Percentiles rank a stretch among this genome's conserved stretches.
Evolutionary conservation across 2,113 vertebrate genomes (phyloP).

Genomic region (Pithys albifrons): DNA sequence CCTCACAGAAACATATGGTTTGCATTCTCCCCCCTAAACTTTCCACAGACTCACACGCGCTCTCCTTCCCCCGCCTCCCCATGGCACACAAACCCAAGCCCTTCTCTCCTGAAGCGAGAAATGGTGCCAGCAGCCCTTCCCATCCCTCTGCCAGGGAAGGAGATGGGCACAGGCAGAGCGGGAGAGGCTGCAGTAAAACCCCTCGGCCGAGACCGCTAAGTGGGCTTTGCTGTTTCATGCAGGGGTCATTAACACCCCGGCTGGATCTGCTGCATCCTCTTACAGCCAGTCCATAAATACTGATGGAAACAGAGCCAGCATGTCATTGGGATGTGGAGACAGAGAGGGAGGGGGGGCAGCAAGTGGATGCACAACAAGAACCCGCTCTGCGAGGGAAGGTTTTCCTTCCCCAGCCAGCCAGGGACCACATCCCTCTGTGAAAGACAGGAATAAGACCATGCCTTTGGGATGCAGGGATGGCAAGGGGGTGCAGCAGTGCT

Average conservation of each 20-base stretch:
- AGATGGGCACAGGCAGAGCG: background rate
- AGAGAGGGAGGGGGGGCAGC: background rate
- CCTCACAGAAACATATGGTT: constrained; percentile 8
- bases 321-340: background rate
- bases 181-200: constrained; percentile 36
- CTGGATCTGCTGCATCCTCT: background rate
- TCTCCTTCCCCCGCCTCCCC: background rate
- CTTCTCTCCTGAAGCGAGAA: background rate
- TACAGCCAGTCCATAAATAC: constrained; percentile 44
- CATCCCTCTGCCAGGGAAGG: background rate
- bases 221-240: background rate
- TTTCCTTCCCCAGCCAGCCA: background rate
- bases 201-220: background rate
- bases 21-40: background rate
- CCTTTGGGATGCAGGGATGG: background rate
- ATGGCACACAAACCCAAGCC: background rate
- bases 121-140: background rate
- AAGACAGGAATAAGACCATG: background rate
- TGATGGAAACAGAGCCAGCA: background rate
- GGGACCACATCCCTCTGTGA: background rate
- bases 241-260: constrained; percentile 40
- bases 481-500: accelerated
- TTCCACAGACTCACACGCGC: background rate
- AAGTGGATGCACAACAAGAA: background rate
- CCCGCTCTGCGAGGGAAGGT: accelerated